Conservation (phyloP, 2,888 invertebrate species). For the Ormyrus nitidulus region DNA sequence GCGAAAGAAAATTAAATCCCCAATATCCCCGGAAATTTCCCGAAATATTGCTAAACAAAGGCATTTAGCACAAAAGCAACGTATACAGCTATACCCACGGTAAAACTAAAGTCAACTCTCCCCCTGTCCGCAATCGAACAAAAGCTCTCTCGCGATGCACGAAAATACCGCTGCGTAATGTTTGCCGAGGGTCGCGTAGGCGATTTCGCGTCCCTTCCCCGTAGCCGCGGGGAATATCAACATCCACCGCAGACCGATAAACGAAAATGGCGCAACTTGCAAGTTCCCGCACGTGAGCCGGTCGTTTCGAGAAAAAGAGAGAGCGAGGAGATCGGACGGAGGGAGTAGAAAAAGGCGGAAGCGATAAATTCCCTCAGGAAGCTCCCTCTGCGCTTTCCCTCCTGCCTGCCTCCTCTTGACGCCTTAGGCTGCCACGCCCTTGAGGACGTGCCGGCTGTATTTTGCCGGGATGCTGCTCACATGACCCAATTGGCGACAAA, state of each 20-base stretch:
- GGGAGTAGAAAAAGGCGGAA: constrained; percentile 28
- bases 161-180: no score
- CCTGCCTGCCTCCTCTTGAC: no score
- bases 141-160: not conserved
- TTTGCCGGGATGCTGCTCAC: no score
- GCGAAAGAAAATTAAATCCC: no score
- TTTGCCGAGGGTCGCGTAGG: not conserved
- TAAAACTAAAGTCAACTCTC: not conserved
- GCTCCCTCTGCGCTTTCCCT: not conserved
- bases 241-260: not conserved
- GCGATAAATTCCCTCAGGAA: constrained; percentile 32
- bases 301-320: not conserved
- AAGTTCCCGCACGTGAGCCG: not conserved
- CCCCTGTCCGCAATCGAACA: not conserved
- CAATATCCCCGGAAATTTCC: no score
- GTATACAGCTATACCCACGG: no score
- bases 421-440: constrained; percentile 39
- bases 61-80: no score
- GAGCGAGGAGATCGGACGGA: not conserved
- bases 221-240: not conserved
- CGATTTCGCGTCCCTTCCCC: not conserved
- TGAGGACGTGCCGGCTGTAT: not conserved
- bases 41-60: no score
- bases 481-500: no score
- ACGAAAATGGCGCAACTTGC: constrained; percentile 8